Conservation (phyloP, 2,113 vertebrate genomes). For the Triplophysa tibetana region DNA sequence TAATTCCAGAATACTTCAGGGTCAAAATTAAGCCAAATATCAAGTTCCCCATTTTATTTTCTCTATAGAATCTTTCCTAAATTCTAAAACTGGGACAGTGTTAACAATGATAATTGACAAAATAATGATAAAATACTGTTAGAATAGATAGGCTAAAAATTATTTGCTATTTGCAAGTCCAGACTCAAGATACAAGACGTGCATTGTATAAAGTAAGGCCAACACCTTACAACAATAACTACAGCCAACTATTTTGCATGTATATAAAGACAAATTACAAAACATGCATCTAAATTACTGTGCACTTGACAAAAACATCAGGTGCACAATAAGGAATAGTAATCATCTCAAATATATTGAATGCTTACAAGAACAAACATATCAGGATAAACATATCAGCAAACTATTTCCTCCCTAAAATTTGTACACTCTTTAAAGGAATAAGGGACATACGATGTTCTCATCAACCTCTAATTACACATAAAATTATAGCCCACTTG, state of each 20-base stretch:
- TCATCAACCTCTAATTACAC: conserved; percentile 2
- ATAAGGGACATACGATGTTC: neutral
- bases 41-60: neutral
- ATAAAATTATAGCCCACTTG: neutral
- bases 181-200: neutral
- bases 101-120: no score
- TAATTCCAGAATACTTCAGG: no score
- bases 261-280: neutral
- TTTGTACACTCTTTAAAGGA: neutral
- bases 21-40: neutral
- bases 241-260: neutral
- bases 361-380: neutral
- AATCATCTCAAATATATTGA: neutral
- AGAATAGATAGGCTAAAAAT: no score
- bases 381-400: neutral
- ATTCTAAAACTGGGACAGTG: neutral
- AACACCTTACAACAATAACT: neutral
- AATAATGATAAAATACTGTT: no score
- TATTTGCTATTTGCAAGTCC: neutral
- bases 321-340: neutral
- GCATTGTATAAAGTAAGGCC: neutral
- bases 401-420: neutral
- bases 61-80: neutral
- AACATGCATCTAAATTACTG: conserved; percentile 8
- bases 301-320: neutral